Conservation (phyloP, 2,888 invertebrate genomes). For the Drosophila cognata region DNA sequence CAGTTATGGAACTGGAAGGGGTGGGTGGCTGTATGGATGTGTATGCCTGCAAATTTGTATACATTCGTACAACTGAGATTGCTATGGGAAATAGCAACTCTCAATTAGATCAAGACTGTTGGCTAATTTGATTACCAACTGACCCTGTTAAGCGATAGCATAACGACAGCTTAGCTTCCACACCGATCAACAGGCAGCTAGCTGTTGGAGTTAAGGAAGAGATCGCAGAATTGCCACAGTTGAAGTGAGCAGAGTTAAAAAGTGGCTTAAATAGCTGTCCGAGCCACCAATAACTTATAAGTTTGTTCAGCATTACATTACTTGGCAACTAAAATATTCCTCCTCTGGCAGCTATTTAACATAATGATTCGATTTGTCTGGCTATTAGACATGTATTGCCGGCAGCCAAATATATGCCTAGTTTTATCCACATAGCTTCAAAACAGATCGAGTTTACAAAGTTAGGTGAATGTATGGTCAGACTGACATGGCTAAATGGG, state of each 20-base stretch:
- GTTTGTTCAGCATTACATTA: background rate
- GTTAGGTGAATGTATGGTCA: too few relatives aligned
- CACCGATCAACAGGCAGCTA: background rate
- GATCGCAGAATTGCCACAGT: background rate
- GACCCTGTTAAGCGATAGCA: background rate
- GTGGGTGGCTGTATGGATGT: background rate
- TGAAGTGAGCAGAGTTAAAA: too few relatives aligned
- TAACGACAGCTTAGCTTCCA: background rate
- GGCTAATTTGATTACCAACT: background rate
- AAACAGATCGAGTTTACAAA: too few relatives aligned
- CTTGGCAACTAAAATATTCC: background rate
- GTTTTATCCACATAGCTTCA: too few relatives aligned
- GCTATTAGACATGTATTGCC: too few relatives aligned
- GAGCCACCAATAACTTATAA: background rate
- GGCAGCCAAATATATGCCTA: too few relatives aligned
- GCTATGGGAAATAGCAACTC: background rate
- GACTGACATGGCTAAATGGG: background rate
- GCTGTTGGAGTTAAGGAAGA: background rate
- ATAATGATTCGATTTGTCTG: too few relatives aligned
- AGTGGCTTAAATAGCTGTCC: too few relatives aligned
- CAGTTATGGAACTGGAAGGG: background rate
- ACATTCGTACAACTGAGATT: background rate
- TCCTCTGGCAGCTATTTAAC: too few relatives aligned
- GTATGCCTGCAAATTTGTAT: background rate
- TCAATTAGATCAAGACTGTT: background rate